Percentiles rank a stretch among this genome's conserved stretches.
These are phyloP conservation scores for Prunella strophiata DNA, from an alignment of 2,797 vertebrate genomes.

Conservation along the genomic window DNA sequence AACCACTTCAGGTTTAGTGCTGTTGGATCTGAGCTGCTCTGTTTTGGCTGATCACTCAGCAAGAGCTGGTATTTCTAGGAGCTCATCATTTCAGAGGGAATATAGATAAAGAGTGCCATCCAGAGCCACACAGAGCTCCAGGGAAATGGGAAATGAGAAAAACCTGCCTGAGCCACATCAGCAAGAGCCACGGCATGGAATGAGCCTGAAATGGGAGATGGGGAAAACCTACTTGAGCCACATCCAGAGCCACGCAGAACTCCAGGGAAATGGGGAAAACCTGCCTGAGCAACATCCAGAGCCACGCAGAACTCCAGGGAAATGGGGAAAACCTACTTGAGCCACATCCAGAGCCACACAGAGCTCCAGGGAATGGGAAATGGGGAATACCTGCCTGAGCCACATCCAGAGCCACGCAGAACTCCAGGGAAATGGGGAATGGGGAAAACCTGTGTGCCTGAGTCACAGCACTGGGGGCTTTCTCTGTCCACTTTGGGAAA, in stretches of 20 bases:
- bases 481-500: not conserved
- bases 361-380: not conserved
- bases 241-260: not conserved
- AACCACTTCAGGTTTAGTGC: not conserved
- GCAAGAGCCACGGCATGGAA: no score
- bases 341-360: not conserved
- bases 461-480: not conserved
- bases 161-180: not conserved
- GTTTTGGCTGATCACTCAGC: not conserved
- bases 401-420: not conserved
- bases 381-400: not conserved
- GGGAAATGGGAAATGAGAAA: not conserved
- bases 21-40: not conserved
- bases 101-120: not conserved
- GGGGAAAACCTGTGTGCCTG: not conserved
- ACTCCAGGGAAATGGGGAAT: not conserved
- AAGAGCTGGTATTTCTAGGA: not conserved
- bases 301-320: not conserved
- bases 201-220: not conserved
- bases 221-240: not conserved
- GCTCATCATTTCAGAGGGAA: not conserved
- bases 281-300: not conserved
- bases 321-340: no score
- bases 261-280: not conserved
- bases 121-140: not conserved